Conservation (phyloP, 1,140 invertebrate species). For the Pararge aegeria region DNA sequence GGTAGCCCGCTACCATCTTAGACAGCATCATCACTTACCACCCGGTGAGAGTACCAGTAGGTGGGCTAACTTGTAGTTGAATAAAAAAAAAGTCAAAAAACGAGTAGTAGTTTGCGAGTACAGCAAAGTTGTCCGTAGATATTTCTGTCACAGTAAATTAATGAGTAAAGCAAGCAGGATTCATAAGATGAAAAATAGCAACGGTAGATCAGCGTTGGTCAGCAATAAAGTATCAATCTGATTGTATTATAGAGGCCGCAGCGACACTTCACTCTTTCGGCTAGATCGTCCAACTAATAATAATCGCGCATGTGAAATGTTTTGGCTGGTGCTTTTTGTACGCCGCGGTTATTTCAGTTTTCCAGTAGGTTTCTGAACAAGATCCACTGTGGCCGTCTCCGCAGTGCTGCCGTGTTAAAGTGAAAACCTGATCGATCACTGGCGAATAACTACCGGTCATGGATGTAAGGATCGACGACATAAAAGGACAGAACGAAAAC, state of each 20-base stretch:
- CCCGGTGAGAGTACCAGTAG: too few species aligned
- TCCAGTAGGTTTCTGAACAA: slow-evolving; percentile 77
- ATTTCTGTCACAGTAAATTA: slow-evolving; percentile 49
- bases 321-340: slow-evolving; percentile 79
- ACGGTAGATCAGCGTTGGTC: slow-evolving; percentile 7
- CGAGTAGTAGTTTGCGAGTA: slow-evolving; percentile 1
- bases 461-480: slow-evolving; percentile 31
- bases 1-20: too few species aligned
- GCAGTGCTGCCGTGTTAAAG: slow-evolving; percentile 44
- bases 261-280: slow-evolving; percentile 71
- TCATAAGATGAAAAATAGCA: slow-evolving; percentile 28
- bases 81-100: too few species aligned
- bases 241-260: slow-evolving; percentile 48
- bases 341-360: slow-evolving; percentile 78
- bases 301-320: slow-evolving; percentile 77
- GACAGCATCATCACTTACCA: too few species aligned
- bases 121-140: slow-evolving; percentile 37
- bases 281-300: slow-evolving; percentile 79
- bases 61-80: too few species aligned
- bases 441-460: slow-evolving; percentile 30
- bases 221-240: slow-evolving; percentile 40
- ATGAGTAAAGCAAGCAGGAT: slow-evolving; percentile 19
- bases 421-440: slow-evolving; percentile 19
- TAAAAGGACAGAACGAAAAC: slow-evolving; percentile 34
- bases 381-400: slow-evolving; percentile 65